A percentile compares a stretch with the other conserved stretches of the same genome.
Conservation (phyloP, 2,797 vertebrate genomes). For the Sphenodon punctatus region DNA sequence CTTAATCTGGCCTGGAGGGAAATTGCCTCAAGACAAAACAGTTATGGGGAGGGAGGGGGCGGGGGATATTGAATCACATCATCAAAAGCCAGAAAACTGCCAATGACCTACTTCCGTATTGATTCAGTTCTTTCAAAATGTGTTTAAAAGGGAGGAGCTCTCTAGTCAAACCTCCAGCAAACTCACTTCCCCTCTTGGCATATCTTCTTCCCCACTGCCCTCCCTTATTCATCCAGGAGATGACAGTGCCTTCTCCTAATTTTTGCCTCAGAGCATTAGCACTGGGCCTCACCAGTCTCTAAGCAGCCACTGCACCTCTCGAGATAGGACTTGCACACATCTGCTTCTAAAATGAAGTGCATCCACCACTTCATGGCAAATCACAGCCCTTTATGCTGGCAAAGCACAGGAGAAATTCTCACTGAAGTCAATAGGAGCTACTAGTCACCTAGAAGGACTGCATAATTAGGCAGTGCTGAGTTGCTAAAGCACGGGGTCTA, state of each 20-base stretch:
- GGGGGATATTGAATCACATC: not conserved
- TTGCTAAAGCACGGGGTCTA: conserved; percentile 4
- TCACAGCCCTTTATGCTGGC: not conserved
- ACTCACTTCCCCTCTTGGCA: conserved; percentile 21
- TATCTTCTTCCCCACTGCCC: not conserved
- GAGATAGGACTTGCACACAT: not conserved
- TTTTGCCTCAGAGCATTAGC: not conserved
- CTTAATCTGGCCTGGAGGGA: no score
- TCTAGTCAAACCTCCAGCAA: conserved; percentile 30
- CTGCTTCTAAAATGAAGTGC: not conserved
- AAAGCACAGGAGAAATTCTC: not conserved
- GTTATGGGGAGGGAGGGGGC: accelerated
- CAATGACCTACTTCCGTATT: conserved; percentile 3
- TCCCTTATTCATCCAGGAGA: not conserved
- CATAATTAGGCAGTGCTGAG: not conserved
- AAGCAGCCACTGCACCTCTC: no score
- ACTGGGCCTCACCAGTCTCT: accelerated
- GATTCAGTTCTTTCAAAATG: conserved; percentile 30
- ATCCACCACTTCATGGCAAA: not conserved
- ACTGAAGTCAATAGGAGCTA: not conserved
- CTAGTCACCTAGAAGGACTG: accelerated
- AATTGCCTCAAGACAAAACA: not conserved
- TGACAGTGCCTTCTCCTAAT: conserved; percentile 16
- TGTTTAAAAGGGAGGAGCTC: conserved; percentile 8
- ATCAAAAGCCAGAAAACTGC: conserved; percentile 14